A percentile compares a stretch with the other conserved stretches of the same genome.
phyloP scores from a whole-genome alignment of 1,140 invertebrate species.

The Tetraneura akinire region DNA sequence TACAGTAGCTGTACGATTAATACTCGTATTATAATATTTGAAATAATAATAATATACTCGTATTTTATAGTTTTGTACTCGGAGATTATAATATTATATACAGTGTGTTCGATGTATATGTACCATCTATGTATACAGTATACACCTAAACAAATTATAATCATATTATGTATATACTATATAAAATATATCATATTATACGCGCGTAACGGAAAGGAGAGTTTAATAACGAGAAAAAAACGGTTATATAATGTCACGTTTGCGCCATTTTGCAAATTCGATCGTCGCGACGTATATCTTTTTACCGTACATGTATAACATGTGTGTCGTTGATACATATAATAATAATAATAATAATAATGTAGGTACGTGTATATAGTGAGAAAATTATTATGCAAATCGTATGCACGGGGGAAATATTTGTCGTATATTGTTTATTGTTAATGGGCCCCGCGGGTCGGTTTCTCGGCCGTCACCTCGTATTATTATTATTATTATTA shows the following conservation, averaged over 20 bases:
- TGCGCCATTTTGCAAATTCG: slow-evolving; percentile 20
- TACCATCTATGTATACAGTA: background rate
- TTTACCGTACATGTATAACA: no score
- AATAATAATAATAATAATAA: no score
- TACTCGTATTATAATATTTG: no score
- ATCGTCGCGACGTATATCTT: background rate
- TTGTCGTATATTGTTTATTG: slow-evolving; percentile 31
- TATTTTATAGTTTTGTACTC: background rate
- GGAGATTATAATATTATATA: background rate
- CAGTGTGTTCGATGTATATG: background rate
- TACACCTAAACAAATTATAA: slow-evolving; percentile 8
- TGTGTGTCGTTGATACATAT: no score
- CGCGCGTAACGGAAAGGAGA: background rate
- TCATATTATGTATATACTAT: slow-evolving; percentile 32
- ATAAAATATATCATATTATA: slow-evolving; percentile 32
- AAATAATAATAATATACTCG: background rate
- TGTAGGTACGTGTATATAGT: background rate
- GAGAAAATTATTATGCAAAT: slow-evolving; percentile 48
- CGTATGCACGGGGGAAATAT: background rate
- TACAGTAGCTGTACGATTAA: no score
- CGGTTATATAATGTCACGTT: slow-evolving; percentile 39
- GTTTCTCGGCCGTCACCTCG: background rate
- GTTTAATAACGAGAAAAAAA: slow-evolving; percentile 5
- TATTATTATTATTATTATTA: background rate
- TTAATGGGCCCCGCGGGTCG: slow-evolving; percentile 31